Base-by-base conservation (phyloP, 2,113 vertebrate genomes). In the Brachyistius frenatus region DNA sequence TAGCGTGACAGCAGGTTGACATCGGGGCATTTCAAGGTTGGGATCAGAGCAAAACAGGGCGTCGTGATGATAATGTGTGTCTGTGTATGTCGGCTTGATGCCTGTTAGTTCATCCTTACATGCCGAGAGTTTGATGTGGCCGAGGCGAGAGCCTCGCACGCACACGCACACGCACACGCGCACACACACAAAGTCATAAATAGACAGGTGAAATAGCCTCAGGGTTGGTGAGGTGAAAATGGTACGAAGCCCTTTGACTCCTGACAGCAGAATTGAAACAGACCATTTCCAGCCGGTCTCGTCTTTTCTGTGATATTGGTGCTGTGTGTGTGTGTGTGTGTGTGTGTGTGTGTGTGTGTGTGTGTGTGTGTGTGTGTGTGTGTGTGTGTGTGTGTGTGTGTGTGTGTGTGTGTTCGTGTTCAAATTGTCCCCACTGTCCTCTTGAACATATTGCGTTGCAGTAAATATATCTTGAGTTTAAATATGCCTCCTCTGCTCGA, bases 101-200 rank as follows among this genome's bases (percentile, higher is more conserved):
- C 84, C 77, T 80, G 85, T 80, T 84, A 77, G 79, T 70, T 73
- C 73, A 76, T 69, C 57, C 68, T 65, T 15, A 79, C 86, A 77
- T 69, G 83, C 82, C 77, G 83, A 60, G 87, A 76, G 73, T 84
- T 86, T 82, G 77, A 88, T 76, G 76, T 81, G 84, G 82, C 73
- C 58, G 44, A 78, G 78, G 84, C 61, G 11, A 83, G 49, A 66
- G 44, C 58, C 50, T 44, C 66, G n/a, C 32, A 74, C 63, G 64
- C 63, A 66, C 30, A 33, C 54, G 30, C 73, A 64, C 46, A 75
- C 76, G 41, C 58, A 52, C 50, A 60, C 69, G 74, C 65, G 64
- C 75, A 70, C 70, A 53, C 41, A 44, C 23, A 23, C 23, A 31
- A 1, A 14, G 58, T 41, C 70, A 68, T 72, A 80, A 71, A 82